Evolutionary conservation across 2,888 invertebrate species (phyloP), one percentile per base, ranked within the genome.

Genomic region (Sicus ferrugineus): DNA sequence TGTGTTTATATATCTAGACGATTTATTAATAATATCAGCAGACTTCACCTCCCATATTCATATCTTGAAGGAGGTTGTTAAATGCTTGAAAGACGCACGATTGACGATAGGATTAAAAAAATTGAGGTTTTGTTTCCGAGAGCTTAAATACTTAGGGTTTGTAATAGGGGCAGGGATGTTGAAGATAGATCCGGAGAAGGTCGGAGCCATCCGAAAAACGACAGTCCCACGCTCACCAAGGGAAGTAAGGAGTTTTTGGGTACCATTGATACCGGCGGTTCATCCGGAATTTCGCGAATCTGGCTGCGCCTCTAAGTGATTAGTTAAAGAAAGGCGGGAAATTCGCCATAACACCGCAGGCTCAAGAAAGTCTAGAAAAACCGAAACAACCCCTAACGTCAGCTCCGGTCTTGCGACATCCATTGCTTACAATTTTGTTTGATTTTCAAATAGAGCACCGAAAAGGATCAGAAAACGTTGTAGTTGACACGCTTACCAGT

Each of bases 1-100:
- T 50, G 72, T 70, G 0, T 73, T 73, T 46, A 48, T 73, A 3
- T 73, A 73, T 31, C 26, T 73, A 5, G 73, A 73, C 21, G 73
- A 73, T 42, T 46, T 70, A 1, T 23, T 75, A 19, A 26, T 72
- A 4, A 70, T 70, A 1, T 61, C 70, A 0, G 16, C 19, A 21
- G 66, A 63, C 19, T 74, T 74, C 26, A 46, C 70, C 0, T 46
- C 65, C n/a, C 73, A 74, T 28, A 2, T 72, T 4, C 4, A 23
- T 14, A 11, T 64, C 1, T 46, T 70, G n/a, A 46, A 4, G 1
- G 61, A 63, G 9, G 69, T 72, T 23, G 68, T 70, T 3, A 48
- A 64, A 2, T 67, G 67, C 5, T 30, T 72, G 3, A 70, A 30
- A 42, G n/a, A 38, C 1, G 70, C 70, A 2, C 64, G 67, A 16